Conservation (phyloP, 2,888 invertebrate genomes). For the Deilephila elpenor region DNA sequence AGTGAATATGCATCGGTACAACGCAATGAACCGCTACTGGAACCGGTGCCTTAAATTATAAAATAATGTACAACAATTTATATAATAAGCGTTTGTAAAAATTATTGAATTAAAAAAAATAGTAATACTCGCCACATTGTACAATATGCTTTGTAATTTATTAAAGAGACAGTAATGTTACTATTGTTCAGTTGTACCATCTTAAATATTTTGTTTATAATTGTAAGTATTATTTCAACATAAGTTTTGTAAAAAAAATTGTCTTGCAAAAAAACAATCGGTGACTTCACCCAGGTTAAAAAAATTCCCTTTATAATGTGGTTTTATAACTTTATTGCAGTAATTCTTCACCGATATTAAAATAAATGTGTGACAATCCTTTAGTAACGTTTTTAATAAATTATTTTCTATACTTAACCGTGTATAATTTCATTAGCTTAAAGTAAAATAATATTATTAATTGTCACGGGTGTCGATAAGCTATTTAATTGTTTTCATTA, state of each 20-base stretch:
- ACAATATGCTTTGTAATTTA: too few species aligned
- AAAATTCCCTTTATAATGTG: neutral
- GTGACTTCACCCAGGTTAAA: too few species aligned
- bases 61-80: constrained; percentile 12
- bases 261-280: too few species aligned
- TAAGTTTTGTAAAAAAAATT: too few species aligned
- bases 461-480: neutral
- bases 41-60: constrained; percentile 78
- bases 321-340: neutral
- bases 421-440: neutral
- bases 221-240: too few species aligned
- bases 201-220: too few species aligned
- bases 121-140: too few species aligned
- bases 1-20: constrained; percentile 91
- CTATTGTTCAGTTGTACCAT: too few species aligned
- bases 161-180: too few species aligned
- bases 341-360: neutral
- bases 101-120: neutral
- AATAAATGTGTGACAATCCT: neutral
- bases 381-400: constrained; percentile 22
- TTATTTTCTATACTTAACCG: constrained; percentile 9
- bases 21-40: constrained; percentile 92
- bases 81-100: neutral
- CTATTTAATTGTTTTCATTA: too few species aligned
- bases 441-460: neutral